Conservation (phyloP, 2,113 vertebrate genomes). For the Corythaixoides concolor region DNA sequence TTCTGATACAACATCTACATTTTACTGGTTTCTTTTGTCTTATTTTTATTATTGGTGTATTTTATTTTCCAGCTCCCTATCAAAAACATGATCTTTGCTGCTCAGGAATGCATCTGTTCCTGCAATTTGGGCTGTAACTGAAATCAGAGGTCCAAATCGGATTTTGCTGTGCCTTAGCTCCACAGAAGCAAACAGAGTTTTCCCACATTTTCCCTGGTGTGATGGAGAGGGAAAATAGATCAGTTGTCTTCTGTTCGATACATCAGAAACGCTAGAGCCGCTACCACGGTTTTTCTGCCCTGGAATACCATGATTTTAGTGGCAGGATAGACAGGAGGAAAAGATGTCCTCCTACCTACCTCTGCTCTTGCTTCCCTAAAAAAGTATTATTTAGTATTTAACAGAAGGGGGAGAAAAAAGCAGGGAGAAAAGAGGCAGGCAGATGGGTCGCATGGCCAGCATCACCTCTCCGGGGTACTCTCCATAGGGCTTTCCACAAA, state of each 20-base stretch:
- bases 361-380: background rate
- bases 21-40: background rate
- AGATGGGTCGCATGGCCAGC: fast-evolving
- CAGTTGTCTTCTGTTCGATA: background rate
- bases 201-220: background rate
- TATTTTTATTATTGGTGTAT: background rate
- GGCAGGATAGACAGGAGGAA: background rate
- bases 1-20: background rate
- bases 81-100: background rate
- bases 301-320: background rate
- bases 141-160: background rate
- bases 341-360: background rate
- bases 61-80: background rate
- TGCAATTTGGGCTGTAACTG: constrained; percentile 32
- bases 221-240: background rate
- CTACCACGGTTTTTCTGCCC: background rate
- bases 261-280: background rate
- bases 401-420: background rate
- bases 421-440: too few species aligned
- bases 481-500: background rate
- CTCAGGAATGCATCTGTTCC: constrained; percentile 48
- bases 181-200: background rate
- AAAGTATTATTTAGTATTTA: background rate
- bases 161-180: background rate
- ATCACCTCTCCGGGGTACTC: fast-evolving